Base-by-base conservation (phyloP, 2,888 invertebrate genomes). In the Phasia obesa region DNA sequence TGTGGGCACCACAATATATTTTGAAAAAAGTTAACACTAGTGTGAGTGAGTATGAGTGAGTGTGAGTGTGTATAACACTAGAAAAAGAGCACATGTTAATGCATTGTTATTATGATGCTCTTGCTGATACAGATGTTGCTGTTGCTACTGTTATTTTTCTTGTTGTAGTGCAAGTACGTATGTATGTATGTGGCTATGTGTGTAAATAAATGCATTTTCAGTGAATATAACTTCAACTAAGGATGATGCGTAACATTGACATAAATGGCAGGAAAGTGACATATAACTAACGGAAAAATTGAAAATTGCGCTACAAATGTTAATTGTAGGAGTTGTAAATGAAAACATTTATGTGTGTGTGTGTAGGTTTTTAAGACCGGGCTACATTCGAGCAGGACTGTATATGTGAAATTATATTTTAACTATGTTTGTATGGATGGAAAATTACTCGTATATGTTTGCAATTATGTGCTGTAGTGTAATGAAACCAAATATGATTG, bases 231-330 rank as follows among this genome's bases (percentile, higher is more conserved):
- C 51, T 38, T 62, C 47, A 69, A 47, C 7, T 77, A 53, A 73
- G 76, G 82, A 73, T 82, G 81, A 65, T 78, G 81, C 78, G 81
- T 78, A 77, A 78, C 83, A 80, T 77, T 80, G 73, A 67, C 74
- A 84, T 67, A 80, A 80, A 69, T 23, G 81, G 78, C 77, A 81
- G 70, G 65, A 77, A 84, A 75, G 60, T 81, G 60, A 84, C 81
- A 84, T 81, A 81, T 74, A 42, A 77, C 70, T 59, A 78, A 74
- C 69, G 81, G 84, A 84, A 84, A 77, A 77, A 81, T 74, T 74
- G 74, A 75, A 81, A 81, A 77, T 74, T 78, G 53, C 55, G 60
- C 75, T 77, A 71, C 74, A 75, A 77, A 71, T 74, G 57, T 70
- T 73, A 64, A 78, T 11, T 17, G 7, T 60, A 17, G n/a, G n/a